phyloP scores from a whole-genome alignment of 2,797 vertebrate species.

The Psittacula derbiana region DNA sequence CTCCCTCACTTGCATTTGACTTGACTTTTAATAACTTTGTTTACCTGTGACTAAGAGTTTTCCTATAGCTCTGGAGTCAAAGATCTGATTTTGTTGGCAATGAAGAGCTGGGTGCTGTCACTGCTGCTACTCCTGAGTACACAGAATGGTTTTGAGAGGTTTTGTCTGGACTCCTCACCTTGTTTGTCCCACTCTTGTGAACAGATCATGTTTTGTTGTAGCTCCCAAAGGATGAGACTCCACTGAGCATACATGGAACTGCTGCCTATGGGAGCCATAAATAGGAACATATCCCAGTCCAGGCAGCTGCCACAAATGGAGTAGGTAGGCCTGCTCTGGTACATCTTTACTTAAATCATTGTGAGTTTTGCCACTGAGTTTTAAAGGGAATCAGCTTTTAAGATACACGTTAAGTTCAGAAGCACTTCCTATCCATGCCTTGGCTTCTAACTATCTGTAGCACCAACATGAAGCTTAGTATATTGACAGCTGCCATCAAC shows the following conservation, averaged over 20 bases:
- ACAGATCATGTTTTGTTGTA: background rate
- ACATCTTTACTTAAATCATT: background rate
- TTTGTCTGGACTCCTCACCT: background rate
- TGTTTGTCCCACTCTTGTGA: background rate
- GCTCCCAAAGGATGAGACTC: background rate
- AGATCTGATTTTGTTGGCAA: background rate
- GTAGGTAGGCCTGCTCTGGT: background rate
- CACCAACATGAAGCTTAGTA: background rate
- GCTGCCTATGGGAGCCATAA: background rate
- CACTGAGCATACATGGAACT: fast-evolving
- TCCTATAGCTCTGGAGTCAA: background rate
- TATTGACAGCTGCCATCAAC: background rate
- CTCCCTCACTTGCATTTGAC: background rate
- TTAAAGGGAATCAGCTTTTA: background rate
- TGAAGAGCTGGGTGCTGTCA: background rate
- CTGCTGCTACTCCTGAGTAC: background rate
- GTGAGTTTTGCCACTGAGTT: background rate
- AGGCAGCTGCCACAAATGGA: background rate
- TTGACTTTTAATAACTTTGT: background rate
- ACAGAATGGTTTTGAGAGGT: fast-evolving
- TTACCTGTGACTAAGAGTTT: background rate
- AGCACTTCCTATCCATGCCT: background rate
- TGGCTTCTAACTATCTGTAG: background rate
- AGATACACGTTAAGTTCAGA: background rate
- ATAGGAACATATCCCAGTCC: background rate